Evolutionary conservation across 2,113 vertebrate genomes (phyloP).

Genomic region (Capra hircus): DNA sequence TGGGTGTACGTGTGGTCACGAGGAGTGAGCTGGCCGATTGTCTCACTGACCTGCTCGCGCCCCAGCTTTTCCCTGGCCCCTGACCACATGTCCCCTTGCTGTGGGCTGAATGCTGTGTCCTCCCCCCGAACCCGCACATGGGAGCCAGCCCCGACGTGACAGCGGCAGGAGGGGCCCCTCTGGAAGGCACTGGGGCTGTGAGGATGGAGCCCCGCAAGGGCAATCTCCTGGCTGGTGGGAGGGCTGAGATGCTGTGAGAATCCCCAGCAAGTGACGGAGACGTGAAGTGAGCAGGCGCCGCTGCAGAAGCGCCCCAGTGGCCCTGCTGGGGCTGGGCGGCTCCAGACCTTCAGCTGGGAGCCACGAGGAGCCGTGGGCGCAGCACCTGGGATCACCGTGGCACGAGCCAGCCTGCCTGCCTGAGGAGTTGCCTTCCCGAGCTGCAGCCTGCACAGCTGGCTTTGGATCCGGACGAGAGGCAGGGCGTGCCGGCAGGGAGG

Average conservation of each 20-base stretch:
- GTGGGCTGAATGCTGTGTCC: neutral
- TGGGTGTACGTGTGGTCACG: neutral
- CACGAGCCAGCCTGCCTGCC: neutral
- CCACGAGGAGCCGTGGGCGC: neutral
- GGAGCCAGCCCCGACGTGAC: neutral
- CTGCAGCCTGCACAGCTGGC: neutral
- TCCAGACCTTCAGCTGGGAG: neutral
- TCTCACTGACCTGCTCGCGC: neutral
- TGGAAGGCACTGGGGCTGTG: neutral
- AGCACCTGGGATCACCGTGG: fast-evolving
- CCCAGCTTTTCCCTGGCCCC: neutral
- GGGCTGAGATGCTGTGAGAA: neutral
- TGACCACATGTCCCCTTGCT: neutral
- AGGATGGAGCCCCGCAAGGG: neutral
- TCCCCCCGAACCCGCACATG: fast-evolving
- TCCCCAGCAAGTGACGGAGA: neutral
- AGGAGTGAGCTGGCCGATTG: neutral
- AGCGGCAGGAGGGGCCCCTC: neutral
- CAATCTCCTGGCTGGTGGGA: neutral
- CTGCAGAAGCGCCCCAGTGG: neutral
- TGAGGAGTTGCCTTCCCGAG: neutral
- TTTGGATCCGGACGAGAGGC: neutral
- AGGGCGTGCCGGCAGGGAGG: neutral
- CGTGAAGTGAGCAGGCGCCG: fast-evolving
- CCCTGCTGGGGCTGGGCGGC: neutral